Evolutionary conservation across 2,113 vertebrate genomes (phyloP).

Genomic region (Mastomys natalensis): DNA sequence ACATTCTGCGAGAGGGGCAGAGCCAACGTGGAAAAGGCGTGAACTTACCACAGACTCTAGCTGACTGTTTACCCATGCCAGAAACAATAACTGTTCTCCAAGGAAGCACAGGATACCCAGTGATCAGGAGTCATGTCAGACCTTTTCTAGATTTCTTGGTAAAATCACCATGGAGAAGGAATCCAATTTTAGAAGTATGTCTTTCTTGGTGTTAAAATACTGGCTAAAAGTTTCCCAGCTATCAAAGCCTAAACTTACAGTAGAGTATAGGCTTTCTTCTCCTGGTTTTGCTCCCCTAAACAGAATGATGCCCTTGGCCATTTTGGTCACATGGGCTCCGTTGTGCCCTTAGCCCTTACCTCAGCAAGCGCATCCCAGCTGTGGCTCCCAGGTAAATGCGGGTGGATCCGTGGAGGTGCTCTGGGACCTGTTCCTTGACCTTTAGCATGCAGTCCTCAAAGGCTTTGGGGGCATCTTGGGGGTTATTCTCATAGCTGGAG

Average conservation of each 20-base stretch:
- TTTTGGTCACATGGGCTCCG: background rate
- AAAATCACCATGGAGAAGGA: slow-evolving; percentile 14
- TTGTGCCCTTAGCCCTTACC: slow-evolving; percentile 83
- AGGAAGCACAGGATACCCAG: background rate
- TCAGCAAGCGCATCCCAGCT: slow-evolving; percentile 96
- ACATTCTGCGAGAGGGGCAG: background rate
- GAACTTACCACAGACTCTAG: background rate
- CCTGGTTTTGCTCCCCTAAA: slow-evolving; percentile 1
- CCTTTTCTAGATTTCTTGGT: background rate
- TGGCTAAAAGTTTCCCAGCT: slow-evolving; percentile 34
- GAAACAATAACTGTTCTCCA: background rate
- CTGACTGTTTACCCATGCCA: background rate
- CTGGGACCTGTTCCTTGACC: slow-evolving; percentile 87
- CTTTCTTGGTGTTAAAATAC: slow-evolving; percentile 49
- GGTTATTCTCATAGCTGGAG: slow-evolving; percentile 89
- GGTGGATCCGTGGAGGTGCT: slow-evolving; percentile 87
- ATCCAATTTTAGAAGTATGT: slow-evolving; percentile 35
- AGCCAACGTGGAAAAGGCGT: background rate
- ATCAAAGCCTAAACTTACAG: slow-evolving; percentile 49
- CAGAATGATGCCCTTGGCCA: slow-evolving; percentile 26
- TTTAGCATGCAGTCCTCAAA: slow-evolving; percentile 89
- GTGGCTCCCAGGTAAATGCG: slow-evolving; percentile 95
- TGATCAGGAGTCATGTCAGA: background rate
- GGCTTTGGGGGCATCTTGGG: slow-evolving; percentile 81
- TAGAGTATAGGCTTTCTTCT: slow-evolving; percentile 63